Percentiles rank a stretch among this genome's conserved stretches.
Evolutionary conservation across 2,888 invertebrate species (phyloP).

Genomic region (Cryptus armator): DNA sequence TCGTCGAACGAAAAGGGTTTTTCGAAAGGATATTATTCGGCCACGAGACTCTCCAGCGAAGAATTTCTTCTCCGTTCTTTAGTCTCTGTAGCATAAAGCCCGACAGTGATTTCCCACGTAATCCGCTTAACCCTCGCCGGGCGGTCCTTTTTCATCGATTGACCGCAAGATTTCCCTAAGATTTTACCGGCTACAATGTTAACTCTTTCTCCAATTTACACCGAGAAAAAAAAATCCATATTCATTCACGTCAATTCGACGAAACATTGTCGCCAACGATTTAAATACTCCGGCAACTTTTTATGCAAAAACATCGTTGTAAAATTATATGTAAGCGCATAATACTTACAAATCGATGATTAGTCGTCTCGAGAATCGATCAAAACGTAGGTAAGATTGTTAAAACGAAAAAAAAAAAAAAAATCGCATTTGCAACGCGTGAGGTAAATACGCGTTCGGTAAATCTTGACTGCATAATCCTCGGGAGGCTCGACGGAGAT

Average conservation of each 20-base stretch:
- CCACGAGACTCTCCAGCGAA: conserved; percentile 34
- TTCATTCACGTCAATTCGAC: too few species aligned
- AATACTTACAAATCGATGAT: conserved; percentile 46
- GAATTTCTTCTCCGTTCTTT: conserved; percentile 30
- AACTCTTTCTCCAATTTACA: conserved; percentile 6
- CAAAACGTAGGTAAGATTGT: conserved; percentile 22
- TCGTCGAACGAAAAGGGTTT: conserved; percentile 73
- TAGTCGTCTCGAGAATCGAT: conserved; percentile 30
- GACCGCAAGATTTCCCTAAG: conserved; percentile 73
- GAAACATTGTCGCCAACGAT: neutral
- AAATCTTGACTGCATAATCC: conserved; percentile 41
- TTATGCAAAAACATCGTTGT: conserved; percentile 47
- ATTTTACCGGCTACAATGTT: neutral
- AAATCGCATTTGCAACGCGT: neutral
- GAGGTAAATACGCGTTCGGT: conserved; percentile 30
- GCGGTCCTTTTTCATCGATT: conserved; percentile 63
- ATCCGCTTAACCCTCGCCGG: conserved; percentile 71
- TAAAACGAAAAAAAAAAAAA: neutral
- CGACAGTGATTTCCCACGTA: conserved; percentile 73
- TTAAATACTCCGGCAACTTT: conserved; percentile 11
- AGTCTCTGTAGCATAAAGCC: neutral
- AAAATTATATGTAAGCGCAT: conserved; percentile 9
- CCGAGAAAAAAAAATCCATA: too few species aligned
- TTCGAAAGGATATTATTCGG: conserved; percentile 64
- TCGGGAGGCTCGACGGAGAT: conserved; percentile 44